Percentiles rank a stretch among this genome's conserved stretches.
Conservation (phyloP, 2,888 invertebrate genomes). For the Abrostola tripartita region DNA sequence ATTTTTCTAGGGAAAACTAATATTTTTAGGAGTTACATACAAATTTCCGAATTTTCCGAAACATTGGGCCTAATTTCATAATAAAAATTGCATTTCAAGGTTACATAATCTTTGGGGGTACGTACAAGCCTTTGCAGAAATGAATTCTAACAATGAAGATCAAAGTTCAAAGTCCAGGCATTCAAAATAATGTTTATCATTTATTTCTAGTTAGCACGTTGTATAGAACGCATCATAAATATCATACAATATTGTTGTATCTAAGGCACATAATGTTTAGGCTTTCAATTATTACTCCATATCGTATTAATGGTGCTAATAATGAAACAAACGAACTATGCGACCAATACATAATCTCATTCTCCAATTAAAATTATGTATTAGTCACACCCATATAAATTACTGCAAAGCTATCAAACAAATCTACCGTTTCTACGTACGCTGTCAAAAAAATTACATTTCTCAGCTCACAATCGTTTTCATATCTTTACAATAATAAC, state of each 20-base stretch:
- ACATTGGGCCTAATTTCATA: constrained; percentile 54
- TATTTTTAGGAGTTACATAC: constrained; percentile 29
- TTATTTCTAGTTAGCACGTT: constrained; percentile 88
- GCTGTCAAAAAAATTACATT: constrained; percentile 72
- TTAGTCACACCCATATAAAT: constrained; percentile 66
- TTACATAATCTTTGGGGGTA: constrained; percentile 67
- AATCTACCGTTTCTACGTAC: constrained; percentile 75
- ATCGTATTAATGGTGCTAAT: constrained; percentile 86
- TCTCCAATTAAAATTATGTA: constrained; percentile 54
- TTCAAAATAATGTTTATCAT: constrained; percentile 84
- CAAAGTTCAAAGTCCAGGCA: constrained; percentile 78
- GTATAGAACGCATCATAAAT: constrained; percentile 88
- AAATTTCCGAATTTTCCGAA: constrained; percentile 27
- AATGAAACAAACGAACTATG: constrained; percentile 66
- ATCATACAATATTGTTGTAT: constrained; percentile 89
- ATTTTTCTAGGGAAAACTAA: constrained; percentile 33
- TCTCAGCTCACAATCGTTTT: constrained; percentile 64
- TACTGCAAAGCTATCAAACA: constrained; percentile 82
- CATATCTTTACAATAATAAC: constrained; percentile 71
- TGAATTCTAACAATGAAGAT: constrained; percentile 78
- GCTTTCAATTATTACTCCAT: constrained; percentile 87
- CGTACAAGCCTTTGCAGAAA: constrained; percentile 81
- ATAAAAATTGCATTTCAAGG: constrained; percentile 46
- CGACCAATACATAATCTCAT: constrained; percentile 67
- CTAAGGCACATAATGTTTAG: constrained; percentile 89